Conservation (phyloP, 2,113 vertebrate species). For the Silurus asotus region DNA sequence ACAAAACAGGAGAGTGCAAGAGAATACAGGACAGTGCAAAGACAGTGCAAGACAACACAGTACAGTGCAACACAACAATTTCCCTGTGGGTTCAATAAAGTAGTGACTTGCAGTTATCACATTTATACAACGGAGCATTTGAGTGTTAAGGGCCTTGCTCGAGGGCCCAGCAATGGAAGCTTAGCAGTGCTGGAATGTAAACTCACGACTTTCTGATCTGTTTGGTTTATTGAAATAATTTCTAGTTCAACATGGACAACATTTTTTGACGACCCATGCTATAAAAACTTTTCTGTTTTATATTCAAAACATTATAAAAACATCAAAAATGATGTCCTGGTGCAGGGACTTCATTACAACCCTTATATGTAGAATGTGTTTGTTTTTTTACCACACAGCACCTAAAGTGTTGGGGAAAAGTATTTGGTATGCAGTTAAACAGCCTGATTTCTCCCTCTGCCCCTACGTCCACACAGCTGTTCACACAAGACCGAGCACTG, state of each 20-base stretch:
- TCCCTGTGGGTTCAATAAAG: too few relatives aligned
- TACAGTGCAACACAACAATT: too few relatives aligned
- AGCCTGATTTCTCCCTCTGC: constrained; percentile 17
- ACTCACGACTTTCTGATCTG: neutral
- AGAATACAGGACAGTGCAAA: too few relatives aligned
- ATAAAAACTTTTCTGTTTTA: neutral
- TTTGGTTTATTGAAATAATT: neutral
- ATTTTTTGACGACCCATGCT: neutral
- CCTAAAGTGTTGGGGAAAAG: constrained; percentile 52
- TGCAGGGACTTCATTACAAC: constrained; percentile 8
- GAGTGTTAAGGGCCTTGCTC: too few relatives aligned
- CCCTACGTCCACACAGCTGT: constrained; percentile 62
- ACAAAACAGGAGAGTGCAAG: too few relatives aligned
- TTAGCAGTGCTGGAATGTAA: too few relatives aligned
- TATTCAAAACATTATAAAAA: too few relatives aligned
- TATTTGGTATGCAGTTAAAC: constrained; percentile 52
- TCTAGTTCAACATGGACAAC: neutral
- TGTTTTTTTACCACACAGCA: constrained; percentile 54
- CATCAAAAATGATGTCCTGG: constrained; percentile 32
- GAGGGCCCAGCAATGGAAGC: too few relatives aligned
- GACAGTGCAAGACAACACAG: too few relatives aligned
- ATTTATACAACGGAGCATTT: too few relatives aligned
- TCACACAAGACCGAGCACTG: constrained; percentile 63
- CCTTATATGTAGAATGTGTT: constrained; percentile 10
- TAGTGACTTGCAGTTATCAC: too few relatives aligned